phyloP scores from a whole-genome alignment of 30 jellyfish, hydroid and myxozoan genomes.

The Cassiopea andromeda region DNA sequence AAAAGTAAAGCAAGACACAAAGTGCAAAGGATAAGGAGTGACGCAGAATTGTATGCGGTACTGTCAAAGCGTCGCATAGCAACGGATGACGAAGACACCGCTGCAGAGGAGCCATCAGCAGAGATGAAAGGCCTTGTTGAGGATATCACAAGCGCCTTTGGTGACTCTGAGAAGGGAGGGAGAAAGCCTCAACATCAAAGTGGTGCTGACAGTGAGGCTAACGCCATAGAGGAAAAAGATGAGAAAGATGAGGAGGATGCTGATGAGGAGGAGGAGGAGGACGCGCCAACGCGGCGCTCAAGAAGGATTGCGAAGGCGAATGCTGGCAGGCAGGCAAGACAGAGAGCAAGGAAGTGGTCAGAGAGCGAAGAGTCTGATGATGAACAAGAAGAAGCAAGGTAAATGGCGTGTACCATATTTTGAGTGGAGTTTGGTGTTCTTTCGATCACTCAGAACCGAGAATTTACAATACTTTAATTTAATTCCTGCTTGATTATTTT shows the following conservation, averaged over 20 bases:
- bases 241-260: constrained; percentile 54
- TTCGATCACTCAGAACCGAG: neutral
- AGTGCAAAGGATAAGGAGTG: constrained; percentile 90
- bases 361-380: constrained; percentile 63
- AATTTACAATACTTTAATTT: constrained; percentile 1
- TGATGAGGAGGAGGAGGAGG: constrained; percentile 60
- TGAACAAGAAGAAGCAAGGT: constrained; percentile 64
- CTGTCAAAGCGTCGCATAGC: constrained; percentile 88
- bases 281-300: constrained; percentile 65
- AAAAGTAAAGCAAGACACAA: constrained; percentile 74
- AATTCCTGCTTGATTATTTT: neutral
- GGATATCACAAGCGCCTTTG: constrained; percentile 71
- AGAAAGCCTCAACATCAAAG: constrained; percentile 68
- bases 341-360: constrained; percentile 68
- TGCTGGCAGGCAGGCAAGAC: constrained; percentile 45
- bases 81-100: constrained; percentile 77
- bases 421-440: constrained; percentile 65
- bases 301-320: constrained; percentile 40
- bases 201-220: constrained; percentile 61
- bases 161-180: constrained; percentile 57
- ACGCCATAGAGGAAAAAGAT: constrained; percentile 23
- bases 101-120: constrained; percentile 55
- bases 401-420: constrained; percentile 70
- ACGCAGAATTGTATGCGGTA: constrained; percentile 89
- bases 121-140: constrained; percentile 73